Conservation (phyloP, 2,113 vertebrate species). For the Ranitomeya variabilis region DNA sequence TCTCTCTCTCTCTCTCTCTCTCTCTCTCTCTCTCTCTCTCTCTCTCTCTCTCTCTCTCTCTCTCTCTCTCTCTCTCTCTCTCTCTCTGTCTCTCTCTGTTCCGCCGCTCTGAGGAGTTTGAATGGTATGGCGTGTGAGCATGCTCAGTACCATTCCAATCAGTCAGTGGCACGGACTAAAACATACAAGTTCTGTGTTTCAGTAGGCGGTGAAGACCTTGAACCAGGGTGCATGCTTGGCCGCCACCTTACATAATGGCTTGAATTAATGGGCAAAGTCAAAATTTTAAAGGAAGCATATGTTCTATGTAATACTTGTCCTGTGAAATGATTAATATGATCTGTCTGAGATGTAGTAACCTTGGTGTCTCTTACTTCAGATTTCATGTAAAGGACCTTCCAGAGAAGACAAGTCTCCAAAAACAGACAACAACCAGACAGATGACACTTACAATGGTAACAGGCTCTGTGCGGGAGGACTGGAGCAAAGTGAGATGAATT, state of each 20-base stretch:
- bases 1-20: too few species aligned
- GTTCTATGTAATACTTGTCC: not conserved
- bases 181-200: too few species aligned
- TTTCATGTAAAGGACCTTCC: constrained; percentile 76
- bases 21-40: too few species aligned
- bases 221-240: too few species aligned
- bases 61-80: too few species aligned
- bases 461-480: constrained; percentile 70
- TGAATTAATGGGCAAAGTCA: not conserved
- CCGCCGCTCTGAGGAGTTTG: too few species aligned
- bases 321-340: not conserved
- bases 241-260: not conserved
- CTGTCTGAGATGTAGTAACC: not conserved
- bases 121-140: too few species aligned
- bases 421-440: constrained; percentile 74
- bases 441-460: constrained; percentile 80
- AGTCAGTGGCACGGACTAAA: too few species aligned
- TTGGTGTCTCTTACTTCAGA: constrained; percentile 63
- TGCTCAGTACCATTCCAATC: too few species aligned
- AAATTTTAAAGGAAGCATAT: not conserved
- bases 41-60: too few species aligned
- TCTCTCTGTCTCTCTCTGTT: too few species aligned
- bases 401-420: constrained; percentile 74
- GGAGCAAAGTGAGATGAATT: constrained; percentile 61
- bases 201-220: too few species aligned